Base-by-base conservation (phyloP, 2,797 vertebrate genomes). In the Ispidina lecontei region DNA sequence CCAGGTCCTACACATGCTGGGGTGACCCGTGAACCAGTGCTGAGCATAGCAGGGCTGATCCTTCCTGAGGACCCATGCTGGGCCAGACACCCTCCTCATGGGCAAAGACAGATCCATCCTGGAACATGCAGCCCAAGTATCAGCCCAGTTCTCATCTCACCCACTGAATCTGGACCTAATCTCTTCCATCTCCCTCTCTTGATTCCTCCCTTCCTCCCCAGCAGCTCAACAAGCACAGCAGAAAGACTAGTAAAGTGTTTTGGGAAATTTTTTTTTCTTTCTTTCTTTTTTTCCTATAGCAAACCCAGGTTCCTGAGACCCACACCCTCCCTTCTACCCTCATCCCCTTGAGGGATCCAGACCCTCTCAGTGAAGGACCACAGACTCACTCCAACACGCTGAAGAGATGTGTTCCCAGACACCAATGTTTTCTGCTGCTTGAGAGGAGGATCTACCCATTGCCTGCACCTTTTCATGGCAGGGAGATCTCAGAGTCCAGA, bases 121-220 rank as follows among this genome's bases (percentile, higher is more conserved):
- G 44, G 29, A 47, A 19, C 15, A 31, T 62, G 25, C 52, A 60
- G 77, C 55, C 47, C 52, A 19, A 14, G 12, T 13, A 26, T 31
- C 35, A 68, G 54, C 39, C 49, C 8, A 0, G 16, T 10, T 29
- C 22, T 31, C 11, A 18, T 13, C 72, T 58, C 33, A 14, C n/a
- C 1, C 33, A 14, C n/a, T 1, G 0, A 18, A n/a, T 28, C 49
- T 9, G 14, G 12, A 16, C 54, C 67, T 43, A 5, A 46, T 35
- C 2, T 41, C 26, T 69, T 17, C 44, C 26, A 17, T 10, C 44
- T 47, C 47, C 47, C 21, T 69, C 41, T 49, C 44, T 7, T 8
- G 21, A 59, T 33, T 44, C 25, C 8, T 56, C 10, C 23, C 12
- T 65, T 58, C 31, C 23, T 28, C 5, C n/a, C 26, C 28, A 2